phyloP scores from a whole-genome alignment of 37 sponge, comb jelly and placozoan genomes.

The Cladorhizidae sp. region DNA sequence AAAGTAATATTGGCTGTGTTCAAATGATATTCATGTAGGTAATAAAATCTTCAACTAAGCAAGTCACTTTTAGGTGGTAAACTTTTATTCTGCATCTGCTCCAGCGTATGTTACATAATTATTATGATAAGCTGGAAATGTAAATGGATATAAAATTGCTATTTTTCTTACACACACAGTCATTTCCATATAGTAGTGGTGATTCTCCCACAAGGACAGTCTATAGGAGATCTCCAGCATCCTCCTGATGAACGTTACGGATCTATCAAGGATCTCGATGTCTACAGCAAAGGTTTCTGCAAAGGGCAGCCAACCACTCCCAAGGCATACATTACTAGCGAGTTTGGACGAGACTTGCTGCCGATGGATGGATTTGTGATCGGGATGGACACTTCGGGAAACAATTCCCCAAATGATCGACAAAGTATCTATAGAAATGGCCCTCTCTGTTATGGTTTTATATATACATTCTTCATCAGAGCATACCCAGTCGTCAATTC shows the following conservation, averaged over 20 bases:
- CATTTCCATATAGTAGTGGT: slow-evolving; percentile 71
- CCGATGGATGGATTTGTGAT: slow-evolving; percentile 4
- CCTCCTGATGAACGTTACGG: slow-evolving; percentile 14
- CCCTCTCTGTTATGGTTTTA: slow-evolving; percentile 12
- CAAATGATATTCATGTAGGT: too few relatives aligned
- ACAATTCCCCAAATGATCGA: slow-evolving; percentile 51
- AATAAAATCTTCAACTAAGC: background rate
- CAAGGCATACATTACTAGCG: slow-evolving; percentile 52
- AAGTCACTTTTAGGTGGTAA: slow-evolving; percentile 13
- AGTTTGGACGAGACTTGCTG: slow-evolving; percentile 47
- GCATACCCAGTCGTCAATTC: slow-evolving; percentile 14
- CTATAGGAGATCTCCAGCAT: background rate
- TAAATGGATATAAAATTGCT: too few relatives aligned
- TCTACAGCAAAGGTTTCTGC: slow-evolving; percentile 5
- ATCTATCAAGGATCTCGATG: background rate
- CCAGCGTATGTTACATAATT: too few relatives aligned
- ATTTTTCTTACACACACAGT: too few relatives aligned
- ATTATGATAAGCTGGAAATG: too few relatives aligned
- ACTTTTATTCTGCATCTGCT: too few relatives aligned
- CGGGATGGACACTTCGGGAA: background rate
- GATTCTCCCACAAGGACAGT: background rate
- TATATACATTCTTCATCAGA: slow-evolving; percentile 66
- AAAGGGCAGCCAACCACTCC: background rate
- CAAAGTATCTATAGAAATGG: slow-evolving; percentile 37
- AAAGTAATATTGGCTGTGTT: too few relatives aligned